A percentile compares a stretch with the other conserved stretches of the same genome.
phyloP scores from a whole-genome alignment of 2,888 invertebrate genomes.

The Aethes cnicana region DNA sequence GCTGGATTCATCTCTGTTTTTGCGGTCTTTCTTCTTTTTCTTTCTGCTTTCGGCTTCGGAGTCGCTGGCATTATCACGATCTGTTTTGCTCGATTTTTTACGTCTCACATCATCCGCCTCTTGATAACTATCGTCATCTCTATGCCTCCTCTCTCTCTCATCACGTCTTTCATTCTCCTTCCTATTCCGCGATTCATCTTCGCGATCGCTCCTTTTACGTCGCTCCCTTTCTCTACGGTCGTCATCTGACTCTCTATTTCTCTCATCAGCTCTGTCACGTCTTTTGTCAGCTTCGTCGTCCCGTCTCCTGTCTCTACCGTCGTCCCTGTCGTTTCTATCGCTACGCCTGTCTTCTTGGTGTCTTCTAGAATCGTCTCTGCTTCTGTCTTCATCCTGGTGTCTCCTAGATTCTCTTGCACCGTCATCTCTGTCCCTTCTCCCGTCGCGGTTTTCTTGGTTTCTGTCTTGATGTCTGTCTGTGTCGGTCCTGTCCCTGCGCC shows the following conservation, averaged over 20 bases:
- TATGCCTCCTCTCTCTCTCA: slow-evolving; percentile 26
- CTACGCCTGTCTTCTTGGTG: slow-evolving; percentile 13
- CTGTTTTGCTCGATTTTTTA: slow-evolving; percentile 16
- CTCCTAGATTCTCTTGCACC: slow-evolving; percentile 19
- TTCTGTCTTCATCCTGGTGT: slow-evolving; percentile 29
- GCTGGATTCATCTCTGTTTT: slow-evolving; percentile 14
- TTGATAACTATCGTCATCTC: slow-evolving; percentile 21
- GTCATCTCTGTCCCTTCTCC: slow-evolving; percentile 23
- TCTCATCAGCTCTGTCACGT: slow-evolving; percentile 25
- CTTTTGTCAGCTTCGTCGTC: slow-evolving; percentile 25
- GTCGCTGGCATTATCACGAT: slow-evolving; percentile 30
- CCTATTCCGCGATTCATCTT: slow-evolving; percentile 7
- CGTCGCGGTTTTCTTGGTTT: slow-evolving; percentile 30
- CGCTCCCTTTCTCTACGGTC: slow-evolving; percentile 28
- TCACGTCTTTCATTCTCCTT: slow-evolving; percentile 20
- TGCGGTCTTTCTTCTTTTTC: slow-evolving; percentile 29
- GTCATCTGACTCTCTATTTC: slow-evolving; percentile 29
- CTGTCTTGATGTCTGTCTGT: slow-evolving; percentile 32
- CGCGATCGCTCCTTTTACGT: slow-evolving; percentile 27
- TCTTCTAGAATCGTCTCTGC: slow-evolving; percentile 26
- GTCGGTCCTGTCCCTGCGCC: slow-evolving; percentile 37
- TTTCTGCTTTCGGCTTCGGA: slow-evolving; percentile 31
- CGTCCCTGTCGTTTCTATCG: slow-evolving; percentile 33
- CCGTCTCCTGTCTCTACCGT: slow-evolving; percentile 20
- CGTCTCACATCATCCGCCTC: slow-evolving; percentile 32